Evolutionary conservation across 2,888 invertebrate genomes (phyloP).

Genomic region (Caenorhabditis becei): DNA sequence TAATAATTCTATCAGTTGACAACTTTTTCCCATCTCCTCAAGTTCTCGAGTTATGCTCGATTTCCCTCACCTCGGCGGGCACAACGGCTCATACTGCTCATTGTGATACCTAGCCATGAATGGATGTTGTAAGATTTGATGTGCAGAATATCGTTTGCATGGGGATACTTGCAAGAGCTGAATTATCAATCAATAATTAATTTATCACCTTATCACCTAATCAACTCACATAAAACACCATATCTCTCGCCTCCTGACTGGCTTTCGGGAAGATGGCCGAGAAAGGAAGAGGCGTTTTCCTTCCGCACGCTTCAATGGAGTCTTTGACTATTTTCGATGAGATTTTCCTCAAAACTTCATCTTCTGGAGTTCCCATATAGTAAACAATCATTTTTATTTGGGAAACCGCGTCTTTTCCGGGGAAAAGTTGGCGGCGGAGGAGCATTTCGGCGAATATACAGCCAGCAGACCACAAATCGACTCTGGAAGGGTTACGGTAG

Average conservation of each 20-base stretch:
- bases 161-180: conserved; percentile 82
- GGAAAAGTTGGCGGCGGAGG: conserved; percentile 83
- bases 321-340: conserved; percentile 82
- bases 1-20: neutral
- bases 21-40: neutral
- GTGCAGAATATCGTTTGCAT: conserved; percentile 82
- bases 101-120: conserved; percentile 83
- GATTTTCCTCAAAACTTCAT: conserved; percentile 77
- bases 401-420: conserved; percentile 78
- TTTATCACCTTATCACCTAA: neutral
- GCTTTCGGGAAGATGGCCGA: conserved; percentile 82
- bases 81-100: conserved; percentile 82
- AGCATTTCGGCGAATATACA: conserved; percentile 84
- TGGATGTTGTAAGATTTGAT: conserved; percentile 82
- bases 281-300: conserved; percentile 81
- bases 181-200: conserved; percentile 18
- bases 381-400: conserved; percentile 83
- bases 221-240: conserved; percentile 38
- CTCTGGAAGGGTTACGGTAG: conserved; percentile 71
- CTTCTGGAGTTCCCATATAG: conserved; percentile 83
- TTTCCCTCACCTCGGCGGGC: conserved; percentile 59
- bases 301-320: conserved; percentile 80
- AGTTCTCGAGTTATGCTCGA: neutral
- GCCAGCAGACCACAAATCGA: conserved; percentile 84
- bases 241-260: conserved; percentile 81